These are phyloP conservation scores for Pipistrellus pygmaeus DNA, from an alignment of 2,797 vertebrate species.

Conservation along the genomic window DNA sequence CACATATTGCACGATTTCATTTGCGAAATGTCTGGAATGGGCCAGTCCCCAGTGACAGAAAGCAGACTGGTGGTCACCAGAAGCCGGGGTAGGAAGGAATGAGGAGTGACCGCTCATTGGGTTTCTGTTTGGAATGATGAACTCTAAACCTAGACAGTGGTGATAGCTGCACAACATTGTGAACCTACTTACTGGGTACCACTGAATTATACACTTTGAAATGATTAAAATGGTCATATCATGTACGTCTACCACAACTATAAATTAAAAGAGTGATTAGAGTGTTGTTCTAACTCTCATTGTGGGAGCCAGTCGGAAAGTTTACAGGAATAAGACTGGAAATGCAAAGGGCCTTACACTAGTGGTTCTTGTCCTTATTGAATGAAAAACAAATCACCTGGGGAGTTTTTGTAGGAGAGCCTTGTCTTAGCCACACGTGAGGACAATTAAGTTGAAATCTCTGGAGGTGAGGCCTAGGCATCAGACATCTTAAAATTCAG, in stretches of 20 bases:
- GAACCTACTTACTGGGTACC: neutral
- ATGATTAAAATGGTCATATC: neutral
- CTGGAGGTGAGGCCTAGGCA: neutral
- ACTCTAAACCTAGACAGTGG: neutral
- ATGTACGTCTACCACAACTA: neutral
- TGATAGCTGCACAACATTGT: neutral
- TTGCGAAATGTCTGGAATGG: neutral
- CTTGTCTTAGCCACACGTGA: neutral
- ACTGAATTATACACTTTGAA: neutral
- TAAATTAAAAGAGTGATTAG: neutral
- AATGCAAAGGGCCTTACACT: neutral
- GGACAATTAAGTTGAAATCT: neutral
- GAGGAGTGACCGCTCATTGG: neutral
- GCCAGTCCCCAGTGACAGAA: neutral
- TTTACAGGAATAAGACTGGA: neutral
- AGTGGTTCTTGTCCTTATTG: neutral
- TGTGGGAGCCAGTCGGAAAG: neutral
- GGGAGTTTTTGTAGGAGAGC: neutral
- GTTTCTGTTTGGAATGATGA: slow-evolving; percentile 13
- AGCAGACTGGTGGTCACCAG: neutral
- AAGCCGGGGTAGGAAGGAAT: neutral
- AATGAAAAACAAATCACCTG: neutral
- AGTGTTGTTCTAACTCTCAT: neutral
- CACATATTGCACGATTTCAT: neutral
- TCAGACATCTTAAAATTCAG: neutral